These are phyloP conservation scores for Channallabes apus DNA, from an alignment of 2,797 vertebrate species.

Conservation along the genomic window DNA sequence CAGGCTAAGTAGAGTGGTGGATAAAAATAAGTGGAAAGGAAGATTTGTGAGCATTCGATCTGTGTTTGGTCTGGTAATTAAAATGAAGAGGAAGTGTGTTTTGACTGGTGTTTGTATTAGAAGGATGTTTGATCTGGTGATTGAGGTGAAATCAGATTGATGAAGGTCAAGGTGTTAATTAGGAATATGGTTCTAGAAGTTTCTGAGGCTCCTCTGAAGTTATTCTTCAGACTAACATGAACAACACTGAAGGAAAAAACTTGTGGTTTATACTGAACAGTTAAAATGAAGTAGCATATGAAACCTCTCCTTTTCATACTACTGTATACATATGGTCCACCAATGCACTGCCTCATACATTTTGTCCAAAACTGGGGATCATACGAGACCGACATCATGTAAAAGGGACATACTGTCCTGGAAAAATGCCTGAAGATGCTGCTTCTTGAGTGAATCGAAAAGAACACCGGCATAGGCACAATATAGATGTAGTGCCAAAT, in stretches of 20 bases:
- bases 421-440: not conserved
- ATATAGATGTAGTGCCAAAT: not conserved
- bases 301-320: not conserved
- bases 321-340: too few species aligned
- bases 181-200: not conserved
- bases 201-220: not conserved
- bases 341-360: not conserved
- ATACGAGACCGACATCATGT: not conserved
- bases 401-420: not conserved
- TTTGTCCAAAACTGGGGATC: not conserved
- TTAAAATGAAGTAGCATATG: not conserved
- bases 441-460: not conserved
- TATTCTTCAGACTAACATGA: not conserved
- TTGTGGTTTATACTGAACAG: not conserved
- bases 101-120: not conserved
- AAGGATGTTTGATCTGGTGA: not conserved
- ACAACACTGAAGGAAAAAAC: not conserved
- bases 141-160: not conserved
- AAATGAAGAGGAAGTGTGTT: not conserved
- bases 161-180: not conserved
- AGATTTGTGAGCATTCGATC: slow-evolving; percentile 1
- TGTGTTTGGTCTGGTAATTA: not conserved
- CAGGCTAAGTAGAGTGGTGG: not conserved
- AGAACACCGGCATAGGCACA: not conserved
- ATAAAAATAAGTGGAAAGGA: slow-evolving; percentile 7